phyloP scores from a whole-genome alignment of 2,888 invertebrate species.

The Cataglyphis cursor region DNA sequence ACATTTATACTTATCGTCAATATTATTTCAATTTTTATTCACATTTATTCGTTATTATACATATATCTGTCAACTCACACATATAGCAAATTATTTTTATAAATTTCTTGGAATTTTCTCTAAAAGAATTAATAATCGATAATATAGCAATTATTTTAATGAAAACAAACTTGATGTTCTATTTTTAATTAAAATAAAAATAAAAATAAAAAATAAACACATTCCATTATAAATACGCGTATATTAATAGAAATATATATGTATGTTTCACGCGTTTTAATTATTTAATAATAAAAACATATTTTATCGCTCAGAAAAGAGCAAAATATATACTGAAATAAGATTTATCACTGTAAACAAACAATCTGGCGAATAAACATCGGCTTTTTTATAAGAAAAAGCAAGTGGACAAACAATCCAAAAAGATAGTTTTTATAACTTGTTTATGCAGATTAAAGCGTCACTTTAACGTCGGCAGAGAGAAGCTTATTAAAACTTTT shows the following conservation, averaged over 20 bases:
- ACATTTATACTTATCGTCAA: background rate
- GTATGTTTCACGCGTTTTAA: background rate
- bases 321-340: constrained; percentile 3
- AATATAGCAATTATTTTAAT: constrained; percentile 10
- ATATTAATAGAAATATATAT: constrained; percentile 25
- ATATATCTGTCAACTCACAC: background rate
- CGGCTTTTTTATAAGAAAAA: constrained; percentile 22
- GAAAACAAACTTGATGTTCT: background rate
- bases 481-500: constrained; percentile 21
- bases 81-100: background rate
- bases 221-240: background rate
- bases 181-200: constrained; percentile 11
- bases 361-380: constrained; percentile 22
- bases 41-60: background rate
- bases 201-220: background rate
- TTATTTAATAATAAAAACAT: background rate
- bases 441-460: constrained; percentile 18
- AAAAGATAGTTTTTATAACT: constrained; percentile 18
- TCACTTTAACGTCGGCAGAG: background rate
- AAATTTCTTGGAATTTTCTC: background rate
- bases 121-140: background rate
- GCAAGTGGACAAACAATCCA: background rate
- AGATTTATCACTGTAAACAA: background rate
- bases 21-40: constrained; percentile 3
- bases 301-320: background rate